Base-by-base conservation (phyloP, 2,888 invertebrate genomes). In the Agrilus cyanescens region DNA sequence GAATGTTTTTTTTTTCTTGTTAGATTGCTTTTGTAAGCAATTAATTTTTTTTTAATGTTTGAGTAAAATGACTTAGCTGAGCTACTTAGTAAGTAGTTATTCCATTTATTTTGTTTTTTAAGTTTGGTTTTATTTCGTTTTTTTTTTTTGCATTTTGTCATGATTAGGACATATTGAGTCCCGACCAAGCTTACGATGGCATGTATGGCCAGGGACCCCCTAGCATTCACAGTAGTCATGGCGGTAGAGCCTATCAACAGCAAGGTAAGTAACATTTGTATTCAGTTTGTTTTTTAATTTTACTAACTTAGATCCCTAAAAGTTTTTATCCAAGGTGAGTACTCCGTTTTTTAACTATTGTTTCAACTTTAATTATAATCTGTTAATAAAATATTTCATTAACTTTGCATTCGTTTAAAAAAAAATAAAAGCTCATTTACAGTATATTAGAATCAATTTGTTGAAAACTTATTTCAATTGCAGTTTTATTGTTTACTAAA, bases 131-230 rank as follows among this genome's bases (percentile, higher is more conserved):
- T 56, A 57, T 56, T 49, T 56, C 58, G 61, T 58, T 59, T 53
- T 53, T 60, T 56, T 57, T 57, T 53, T 62, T 61, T 62, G 61
- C 60, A 53, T 67, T 68, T 58, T 65, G 60, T 58, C 25, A 10
- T 58, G 59, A 58, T 60, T 79, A 89, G 88, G 93, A 89, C 70
- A 86, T 88, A 81, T 80, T 87, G 69, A 84, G 82, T 63, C 85
- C 88, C 60, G 91, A 91, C 68, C 90, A 90, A 72, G 82, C 86
- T 62, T 93, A 89, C 74, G 91, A 91, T 67, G 86, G 86, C 68
- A 80, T 90, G 75, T 93, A 91, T 71, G 85, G 85, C 63, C 90
- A 90, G 68, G 85, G 90, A 65, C 88, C 89, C 57, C 88, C 89
- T 57, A 84, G 83, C 66, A 83, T 85, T 63, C 84, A 84, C 71